Percentiles rank a stretch among this genome's conserved stretches.
These are phyloP conservation scores for Cryptotis parvus DNA, from an alignment of 2,113 vertebrate genomes.

Conservation along the genomic window DNA sequence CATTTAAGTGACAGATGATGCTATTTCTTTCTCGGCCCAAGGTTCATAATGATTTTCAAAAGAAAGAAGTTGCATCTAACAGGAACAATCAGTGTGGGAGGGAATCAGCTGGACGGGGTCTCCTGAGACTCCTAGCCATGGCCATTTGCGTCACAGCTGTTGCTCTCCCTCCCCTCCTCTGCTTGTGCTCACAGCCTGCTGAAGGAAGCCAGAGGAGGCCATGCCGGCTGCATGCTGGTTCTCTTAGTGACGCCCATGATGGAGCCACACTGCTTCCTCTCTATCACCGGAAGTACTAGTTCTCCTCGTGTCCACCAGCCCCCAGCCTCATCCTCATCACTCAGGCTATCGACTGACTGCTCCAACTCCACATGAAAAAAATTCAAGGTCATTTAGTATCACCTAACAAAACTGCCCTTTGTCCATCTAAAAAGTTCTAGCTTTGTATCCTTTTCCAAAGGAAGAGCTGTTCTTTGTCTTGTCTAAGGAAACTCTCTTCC, in stretches of 20 bases:
- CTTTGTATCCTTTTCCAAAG: neutral
- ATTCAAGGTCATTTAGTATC: neutral
- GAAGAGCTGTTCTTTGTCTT: neutral
- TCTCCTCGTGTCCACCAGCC: neutral
- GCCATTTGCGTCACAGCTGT: neutral
- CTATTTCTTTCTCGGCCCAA: slow-evolving; percentile 39
- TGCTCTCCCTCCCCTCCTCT: slow-evolving; percentile 1
- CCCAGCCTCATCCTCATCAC: neutral
- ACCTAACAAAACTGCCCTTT: neutral
- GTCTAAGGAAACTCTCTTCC: neutral
- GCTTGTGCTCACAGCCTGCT: neutral
- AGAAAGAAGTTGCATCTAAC: slow-evolving; percentile 26
- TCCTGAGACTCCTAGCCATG: neutral
- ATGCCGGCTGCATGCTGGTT: neutral
- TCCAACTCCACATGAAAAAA: neutral
- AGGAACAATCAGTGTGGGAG: slow-evolving; percentile 29
- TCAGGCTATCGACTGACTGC: neutral
- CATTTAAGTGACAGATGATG: slow-evolving; percentile 26
- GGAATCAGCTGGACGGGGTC: slow-evolving; percentile 31
- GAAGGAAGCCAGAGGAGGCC: slow-evolving; percentile 2
- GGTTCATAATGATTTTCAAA: slow-evolving; percentile 53
- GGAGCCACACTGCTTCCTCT: neutral
- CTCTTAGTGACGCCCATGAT: neutral
- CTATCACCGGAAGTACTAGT: neutral
- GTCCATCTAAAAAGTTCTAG: neutral